phyloP scores from a whole-genome alignment of 2,113 vertebrate genomes.

The Tetrao urogallus region DNA sequence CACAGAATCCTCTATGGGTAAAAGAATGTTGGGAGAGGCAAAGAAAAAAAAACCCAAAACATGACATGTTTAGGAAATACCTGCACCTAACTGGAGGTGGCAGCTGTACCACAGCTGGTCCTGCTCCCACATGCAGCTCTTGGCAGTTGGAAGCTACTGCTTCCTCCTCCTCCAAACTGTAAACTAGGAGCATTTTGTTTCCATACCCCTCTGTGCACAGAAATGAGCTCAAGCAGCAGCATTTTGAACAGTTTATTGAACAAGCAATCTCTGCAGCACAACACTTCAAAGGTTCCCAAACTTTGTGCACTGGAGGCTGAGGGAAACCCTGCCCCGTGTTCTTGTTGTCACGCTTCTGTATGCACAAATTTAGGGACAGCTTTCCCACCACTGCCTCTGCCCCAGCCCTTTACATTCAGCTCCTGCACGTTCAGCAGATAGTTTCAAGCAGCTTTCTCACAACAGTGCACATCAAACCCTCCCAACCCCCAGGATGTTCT shows the following conservation, averaged over 20 bases:
- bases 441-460: neutral
- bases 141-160: neutral
- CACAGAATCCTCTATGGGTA: neutral
- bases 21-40: no score
- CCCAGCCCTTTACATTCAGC: neutral
- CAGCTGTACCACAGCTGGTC: no score
- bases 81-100: neutral
- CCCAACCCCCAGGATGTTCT: neutral
- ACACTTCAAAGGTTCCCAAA: rapidly evolving
- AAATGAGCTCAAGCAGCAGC: neutral
- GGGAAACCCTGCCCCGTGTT: rapidly evolving
- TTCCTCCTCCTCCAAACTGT: neutral
- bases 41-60: neutral
- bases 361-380: no score
- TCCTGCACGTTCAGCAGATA: neutral
- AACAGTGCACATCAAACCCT: neutral
- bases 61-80: neutral
- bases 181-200: rapidly evolving
- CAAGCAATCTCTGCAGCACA: neutral
- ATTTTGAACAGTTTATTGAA: neutral
- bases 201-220: rapidly evolving
- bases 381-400: neutral
- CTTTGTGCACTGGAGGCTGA: rapidly evolving
- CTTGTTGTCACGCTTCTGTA: rapidly evolving
- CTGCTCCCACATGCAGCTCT: rapidly evolving